These are phyloP conservation scores for Phoeniculus purpureus DNA, from an alignment of 2,797 vertebrate genomes.

Conservation along the genomic window DNA sequence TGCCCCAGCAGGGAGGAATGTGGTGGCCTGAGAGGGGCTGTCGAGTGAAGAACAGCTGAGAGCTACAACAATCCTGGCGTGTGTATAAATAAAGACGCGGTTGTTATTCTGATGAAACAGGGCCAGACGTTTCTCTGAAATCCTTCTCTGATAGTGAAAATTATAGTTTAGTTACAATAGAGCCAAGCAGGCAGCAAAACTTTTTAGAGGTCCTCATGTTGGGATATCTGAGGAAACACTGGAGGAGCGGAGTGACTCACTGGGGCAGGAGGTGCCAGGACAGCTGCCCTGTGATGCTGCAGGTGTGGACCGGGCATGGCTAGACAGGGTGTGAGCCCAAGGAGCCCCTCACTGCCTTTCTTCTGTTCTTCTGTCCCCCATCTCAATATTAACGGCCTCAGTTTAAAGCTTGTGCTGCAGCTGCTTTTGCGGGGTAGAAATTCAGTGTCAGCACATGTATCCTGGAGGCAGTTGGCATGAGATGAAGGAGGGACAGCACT, in stretches of 20 bases:
- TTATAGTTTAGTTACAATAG: slow-evolving; percentile 66
- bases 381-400: background rate
- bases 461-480: slow-evolving; percentile 67
- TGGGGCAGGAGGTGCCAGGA: background rate
- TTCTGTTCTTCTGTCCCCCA: slow-evolving; percentile 49
- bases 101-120: slow-evolving; percentile 71
- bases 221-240: slow-evolving; percentile 26
- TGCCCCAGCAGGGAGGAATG: background rate
- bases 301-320: fast-evolving
- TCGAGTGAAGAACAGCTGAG: slow-evolving; percentile 72
- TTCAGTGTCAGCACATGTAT: slow-evolving; percentile 51
- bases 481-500: slow-evolving; percentile 61
- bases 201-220: slow-evolving; percentile 32
- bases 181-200: slow-evolving; percentile 43
- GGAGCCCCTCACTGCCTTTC: background rate
- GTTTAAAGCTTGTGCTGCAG: slow-evolving; percentile 1
- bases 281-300: background rate
- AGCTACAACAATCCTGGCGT: slow-evolving; percentile 50
- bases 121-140: slow-evolving; percentile 78
- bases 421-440: slow-evolving; percentile 56
- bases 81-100: slow-evolving; percentile 75
- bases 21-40: slow-evolving; percentile 53
- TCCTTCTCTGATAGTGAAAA: slow-evolving; percentile 62
- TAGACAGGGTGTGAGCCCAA: background rate
- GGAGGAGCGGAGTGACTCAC: background rate